Percentiles rank a stretch among this genome's conserved stretches.
phyloP scores from a whole-genome alignment of 37 sponge, comb jelly and placozoan species.

The Bolinopsis microptera region DNA sequence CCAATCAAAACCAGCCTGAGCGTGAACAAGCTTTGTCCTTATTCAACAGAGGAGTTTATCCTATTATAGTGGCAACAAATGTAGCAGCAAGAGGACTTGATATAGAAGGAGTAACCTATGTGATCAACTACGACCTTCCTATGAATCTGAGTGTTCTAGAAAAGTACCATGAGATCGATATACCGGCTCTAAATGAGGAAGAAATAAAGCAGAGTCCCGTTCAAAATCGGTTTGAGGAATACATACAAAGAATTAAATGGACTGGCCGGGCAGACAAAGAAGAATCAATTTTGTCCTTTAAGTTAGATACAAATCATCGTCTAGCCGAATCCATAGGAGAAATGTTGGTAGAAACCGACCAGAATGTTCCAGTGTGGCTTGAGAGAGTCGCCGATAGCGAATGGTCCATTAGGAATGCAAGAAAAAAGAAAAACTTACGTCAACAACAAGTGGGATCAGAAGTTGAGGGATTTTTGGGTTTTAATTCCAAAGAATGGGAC shows the following conservation, averaged over 20 bases:
- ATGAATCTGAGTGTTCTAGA: not conserved
- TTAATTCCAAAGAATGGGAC: not conserved
- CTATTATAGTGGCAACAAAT: constrained; percentile 89
- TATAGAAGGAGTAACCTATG: constrained; percentile 87
- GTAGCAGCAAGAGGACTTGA: constrained; percentile 96
- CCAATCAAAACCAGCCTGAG: constrained; percentile 79
- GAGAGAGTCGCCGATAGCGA: constrained; percentile 74
- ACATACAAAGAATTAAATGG: constrained; percentile 94
- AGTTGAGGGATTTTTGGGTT: not conserved
- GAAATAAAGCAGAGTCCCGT: not conserved
- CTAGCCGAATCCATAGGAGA: constrained; percentile 83
- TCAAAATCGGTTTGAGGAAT: constrained; percentile 78
- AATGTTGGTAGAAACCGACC: constrained; percentile 82
- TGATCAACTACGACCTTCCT: constrained; percentile 93
- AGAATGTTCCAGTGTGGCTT: constrained; percentile 87
- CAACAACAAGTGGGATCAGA: not conserved
- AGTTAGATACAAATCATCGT: constrained; percentile 70
- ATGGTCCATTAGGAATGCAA: not conserved
- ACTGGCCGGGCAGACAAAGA: constrained; percentile 95
- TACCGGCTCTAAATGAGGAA: not conserved
- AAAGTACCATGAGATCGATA: not conserved
- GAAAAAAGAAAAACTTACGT: not conserved
- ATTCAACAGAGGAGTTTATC: constrained; percentile 78
- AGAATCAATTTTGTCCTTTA: constrained; percentile 86
- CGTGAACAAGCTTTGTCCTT: constrained; percentile 83